Conservation (phyloP, 2,888 invertebrate species). For the Fragum fragum region DNA sequence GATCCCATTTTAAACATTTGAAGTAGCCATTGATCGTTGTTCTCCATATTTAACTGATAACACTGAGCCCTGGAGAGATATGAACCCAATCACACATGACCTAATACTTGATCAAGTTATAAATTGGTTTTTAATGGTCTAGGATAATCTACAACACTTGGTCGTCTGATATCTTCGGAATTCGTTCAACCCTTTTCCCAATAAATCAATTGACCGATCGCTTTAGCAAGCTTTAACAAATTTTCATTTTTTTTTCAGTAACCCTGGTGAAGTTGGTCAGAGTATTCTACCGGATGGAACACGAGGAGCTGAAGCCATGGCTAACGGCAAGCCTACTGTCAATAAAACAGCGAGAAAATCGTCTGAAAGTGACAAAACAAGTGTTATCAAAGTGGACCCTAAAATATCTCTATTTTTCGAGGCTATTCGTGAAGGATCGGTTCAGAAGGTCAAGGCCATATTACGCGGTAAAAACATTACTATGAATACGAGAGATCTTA, state of each 20-base stretch:
- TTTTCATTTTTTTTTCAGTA: constrained; percentile 8
- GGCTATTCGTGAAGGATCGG: constrained; percentile 58
- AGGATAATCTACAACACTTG: not conserved
- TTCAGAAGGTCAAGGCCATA: constrained; percentile 65
- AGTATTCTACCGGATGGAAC: not conserved
- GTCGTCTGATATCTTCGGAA: not conserved
- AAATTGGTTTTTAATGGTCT: constrained; percentile 24
- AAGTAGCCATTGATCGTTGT: constrained; percentile 6
- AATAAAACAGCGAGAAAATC: constrained; percentile 15
- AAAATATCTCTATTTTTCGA: constrained; percentile 66
- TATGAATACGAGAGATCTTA: constrained; percentile 71
- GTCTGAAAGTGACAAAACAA: not conserved
- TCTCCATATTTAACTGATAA: constrained; percentile 8
- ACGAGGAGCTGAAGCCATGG: constrained; percentile 25
- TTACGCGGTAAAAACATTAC: constrained; percentile 71
- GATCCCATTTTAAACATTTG: not conserved
- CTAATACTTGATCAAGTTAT: constrained; percentile 1
- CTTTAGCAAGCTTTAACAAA: not conserved
- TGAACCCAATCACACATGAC: constrained; percentile 6
- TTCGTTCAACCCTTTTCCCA: too few relatives aligned
- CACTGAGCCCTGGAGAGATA: constrained; percentile 1
- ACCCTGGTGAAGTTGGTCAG: constrained; percentile 11
- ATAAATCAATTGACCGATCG: too few relatives aligned
- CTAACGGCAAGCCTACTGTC: constrained; percentile 47
- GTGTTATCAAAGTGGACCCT: constrained; percentile 52